Conservation (phyloP, 2,113 vertebrate species). For the Ammodramus savannarum region DNA sequence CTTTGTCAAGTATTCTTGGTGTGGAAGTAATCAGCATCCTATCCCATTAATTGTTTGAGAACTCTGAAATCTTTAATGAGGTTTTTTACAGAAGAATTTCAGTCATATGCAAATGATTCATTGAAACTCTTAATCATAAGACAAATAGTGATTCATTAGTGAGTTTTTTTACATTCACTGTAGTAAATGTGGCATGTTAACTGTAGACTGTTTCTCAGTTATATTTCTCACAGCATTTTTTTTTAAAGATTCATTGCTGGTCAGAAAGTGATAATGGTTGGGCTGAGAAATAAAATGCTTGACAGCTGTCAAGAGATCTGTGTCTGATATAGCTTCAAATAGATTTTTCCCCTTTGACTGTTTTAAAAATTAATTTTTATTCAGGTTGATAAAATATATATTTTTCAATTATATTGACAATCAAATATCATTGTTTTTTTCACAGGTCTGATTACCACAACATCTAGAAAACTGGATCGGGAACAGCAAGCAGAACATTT, state of each 20-base stretch:
- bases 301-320: background rate
- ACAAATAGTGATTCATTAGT: conserved; percentile 29
- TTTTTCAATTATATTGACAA: conserved; percentile 38
- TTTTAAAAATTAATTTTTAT: conserved; percentile 22
- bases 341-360: background rate
- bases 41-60: conserved; percentile 65
- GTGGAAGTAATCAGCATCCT: conserved; percentile 60
- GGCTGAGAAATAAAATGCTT: background rate
- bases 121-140: conserved; percentile 51
- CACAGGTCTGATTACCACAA: conserved; percentile 93
- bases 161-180: background rate
- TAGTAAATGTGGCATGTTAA: background rate
- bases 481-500: conserved; percentile 95
- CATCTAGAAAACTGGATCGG: conserved; percentile 90
- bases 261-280: background rate
- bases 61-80: conserved; percentile 59
- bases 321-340: background rate
- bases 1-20: conserved; percentile 53
- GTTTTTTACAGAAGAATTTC: conserved; percentile 5
- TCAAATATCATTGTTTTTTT: conserved; percentile 61
- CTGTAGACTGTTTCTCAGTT: background rate
- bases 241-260: background rate
- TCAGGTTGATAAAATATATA: background rate
- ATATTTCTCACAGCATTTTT: conserved; percentile 24
- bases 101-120: conserved; percentile 66